Base-by-base conservation (phyloP, 2,888 invertebrate genomes). In the Sepiola atlantica region DNA sequence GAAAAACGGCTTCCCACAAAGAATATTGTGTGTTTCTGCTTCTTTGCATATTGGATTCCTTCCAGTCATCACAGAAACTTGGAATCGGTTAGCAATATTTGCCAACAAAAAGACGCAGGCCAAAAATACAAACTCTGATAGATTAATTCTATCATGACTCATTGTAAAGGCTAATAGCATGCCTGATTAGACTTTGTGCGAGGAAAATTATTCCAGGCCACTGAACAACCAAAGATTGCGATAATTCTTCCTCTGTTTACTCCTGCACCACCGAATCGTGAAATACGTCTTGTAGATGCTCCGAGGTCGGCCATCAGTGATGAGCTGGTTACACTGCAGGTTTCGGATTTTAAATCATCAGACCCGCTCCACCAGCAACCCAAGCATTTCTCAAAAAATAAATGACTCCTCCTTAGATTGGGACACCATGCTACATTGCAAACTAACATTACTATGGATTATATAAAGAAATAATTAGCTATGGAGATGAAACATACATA, bases 71-170 rank as follows among this genome's bases (percentile, higher is more conserved):
- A 77, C 8, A n/a, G 77, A 77, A 77, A 1, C 77, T n/a, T n/a
- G n/a, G n/a, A n/a, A 77, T 77, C n/a, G 28, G 77, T 77, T 10
- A 8, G 61, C 24, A 61, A 24, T 21, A 24, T 10, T 24, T 21
- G 61, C 61, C 61, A 77, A 45, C 45, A 45, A 45, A 45, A 45
- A 45, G 45, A 45, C 45, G 45, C 45, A 8, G 45, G 45, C 45
- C 45, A 45, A 45, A 77, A 77, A n/a, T 77, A 77, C 77, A 77
- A n/a, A 16, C n/a, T 77, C 77, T 77, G n/a, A 45, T 45, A n/a
- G 77, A 77, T 77, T 77, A 77, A 28, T 77, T 77, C n/a, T 77
- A 77, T 77, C 77, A n/a, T 77, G 28, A 77, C 77, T n/a, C 77
- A n/a, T 77, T n/a, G n/a, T 28, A n/a, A 28, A 28, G 8, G 12